Conservation (phyloP, 37 sponge, comb jelly and placozoan genomes). For the Ianthella basta region DNA sequence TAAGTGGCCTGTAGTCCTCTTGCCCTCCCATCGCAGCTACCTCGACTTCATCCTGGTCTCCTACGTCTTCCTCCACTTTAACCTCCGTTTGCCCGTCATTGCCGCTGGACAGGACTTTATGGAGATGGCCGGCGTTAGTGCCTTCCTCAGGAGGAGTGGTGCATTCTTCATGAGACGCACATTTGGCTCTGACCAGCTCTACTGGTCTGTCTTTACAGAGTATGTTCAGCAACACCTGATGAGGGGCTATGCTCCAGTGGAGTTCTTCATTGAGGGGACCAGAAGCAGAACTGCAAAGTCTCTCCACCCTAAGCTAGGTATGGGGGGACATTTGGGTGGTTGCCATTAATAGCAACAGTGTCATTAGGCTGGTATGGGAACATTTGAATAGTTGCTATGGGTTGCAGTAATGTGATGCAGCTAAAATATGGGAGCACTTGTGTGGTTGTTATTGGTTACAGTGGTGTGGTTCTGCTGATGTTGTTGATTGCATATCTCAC, state of each 20-base stretch:
- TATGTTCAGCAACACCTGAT: conserved; percentile 74
- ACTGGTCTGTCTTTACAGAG: conserved; percentile 85
- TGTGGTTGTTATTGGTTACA: no score
- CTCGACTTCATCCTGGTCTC: conserved; percentile 91
- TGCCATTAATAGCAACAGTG: no score
- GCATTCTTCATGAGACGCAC: conserved; percentile 92
- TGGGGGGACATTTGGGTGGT: not conserved
- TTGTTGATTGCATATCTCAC: no score
- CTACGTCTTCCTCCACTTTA: conserved; percentile 72
- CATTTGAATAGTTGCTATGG: no score
- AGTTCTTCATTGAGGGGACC: conserved; percentile 97
- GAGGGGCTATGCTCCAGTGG: conserved; percentile 72
- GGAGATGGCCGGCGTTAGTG: conserved; percentile 77
- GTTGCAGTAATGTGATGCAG: no score
- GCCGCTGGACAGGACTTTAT: conserved; percentile 97
- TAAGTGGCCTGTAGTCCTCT: conserved; percentile 79
- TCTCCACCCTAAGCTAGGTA: conserved; percentile 86
- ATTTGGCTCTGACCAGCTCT: conserved; percentile 86
- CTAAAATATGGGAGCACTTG: no score
- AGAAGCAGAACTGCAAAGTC: conserved; percentile 85
- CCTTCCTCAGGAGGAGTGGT: conserved; percentile 83
- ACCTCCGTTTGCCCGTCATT: conserved; percentile 81
- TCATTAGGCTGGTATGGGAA: no score
- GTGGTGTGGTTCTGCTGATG: no score
- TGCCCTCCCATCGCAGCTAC: conserved; percentile 93